Conservation (phyloP, 64 coral and sea anemone genomes). For the Actinia equina region DNA sequence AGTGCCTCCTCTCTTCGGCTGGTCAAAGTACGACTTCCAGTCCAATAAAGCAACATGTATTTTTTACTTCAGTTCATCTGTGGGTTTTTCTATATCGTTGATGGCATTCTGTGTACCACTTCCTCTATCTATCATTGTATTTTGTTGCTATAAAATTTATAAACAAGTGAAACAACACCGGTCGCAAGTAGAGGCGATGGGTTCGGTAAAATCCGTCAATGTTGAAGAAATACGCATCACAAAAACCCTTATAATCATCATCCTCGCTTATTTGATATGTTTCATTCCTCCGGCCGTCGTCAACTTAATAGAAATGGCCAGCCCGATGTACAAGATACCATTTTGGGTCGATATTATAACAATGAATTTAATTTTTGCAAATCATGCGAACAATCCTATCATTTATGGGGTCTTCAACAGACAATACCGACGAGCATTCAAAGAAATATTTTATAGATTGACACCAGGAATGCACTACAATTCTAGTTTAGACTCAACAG, state of each 20-base stretch:
- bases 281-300: conserved; percentile 60
- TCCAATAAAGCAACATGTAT: no score
- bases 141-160: no score
- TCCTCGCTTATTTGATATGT: conserved; percentile 61
- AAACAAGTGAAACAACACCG: no score
- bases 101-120: no score
- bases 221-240: no score
- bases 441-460: not conserved
- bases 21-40: no score
- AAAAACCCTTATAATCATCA: conserved; percentile 9
- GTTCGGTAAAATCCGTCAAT: no score
- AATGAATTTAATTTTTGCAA: conserved; percentile 64
- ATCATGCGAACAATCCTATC: conserved; percentile 77
- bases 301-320: conserved; percentile 70
- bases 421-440: conserved; percentile 77
- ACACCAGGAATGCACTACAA: not conserved
- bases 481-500: not conserved
- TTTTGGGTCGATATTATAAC: conserved; percentile 58
- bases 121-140: no score
- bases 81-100: no score
- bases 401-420: conserved; percentile 79
- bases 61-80: no score
- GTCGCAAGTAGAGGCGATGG: no score
- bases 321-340: conserved; percentile 45
- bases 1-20: no score